Evolutionary conservation across 2,113 vertebrate species (phyloP), one percentile per base, ranked within the genome.

Genomic region (Arizona elegans): DNA sequence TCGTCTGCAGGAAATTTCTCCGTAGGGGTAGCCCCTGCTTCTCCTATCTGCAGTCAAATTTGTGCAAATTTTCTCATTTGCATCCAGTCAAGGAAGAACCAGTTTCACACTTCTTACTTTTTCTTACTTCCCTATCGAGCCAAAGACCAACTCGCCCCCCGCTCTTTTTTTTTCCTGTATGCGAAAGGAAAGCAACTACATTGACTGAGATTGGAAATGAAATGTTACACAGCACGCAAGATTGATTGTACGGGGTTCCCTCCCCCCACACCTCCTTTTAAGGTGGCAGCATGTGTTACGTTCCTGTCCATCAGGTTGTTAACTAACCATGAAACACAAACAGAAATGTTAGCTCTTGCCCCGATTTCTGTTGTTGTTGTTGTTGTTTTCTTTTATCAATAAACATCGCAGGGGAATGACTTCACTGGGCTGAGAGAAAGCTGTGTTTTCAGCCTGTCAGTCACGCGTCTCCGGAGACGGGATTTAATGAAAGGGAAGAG

Each of bases 291-390:
- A 1, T 92, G 52, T 90, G 2, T 55, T 93, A 95, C 29, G 54
- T 94, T 5, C 7, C 0, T 91, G 29, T 11, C 88, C 58, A 53
- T 92, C 92, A 55, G 55, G 13, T 38, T 88, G 50, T 70, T 94
- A 94, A 95, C 88, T 94, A 96, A 91, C 70, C 88, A 54, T 94
- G 92, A 95, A 94, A 93, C 94, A n/a, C 93, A 89, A 96, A 95
- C 23, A 0, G 6, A 94, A 62, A 92, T 92, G 3, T 94, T 88
- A 90, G 3, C 93, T 93, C 88, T 94, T 90, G 56, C 50, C 86
- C 90, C 94, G 86, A 54, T 90, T 96, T 38, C 33, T 47, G 3
- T 47, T 26, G n/a, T n/a, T n/a, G n/a, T 62, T 3, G 1, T 59
- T 24, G 24, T 2, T 62, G 26, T 3, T 52, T 1, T 5, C 29